These are phyloP conservation scores for Xanthia icteritia DNA, from an alignment of 2,888 invertebrate genomes.

Conservation along the genomic window DNA sequence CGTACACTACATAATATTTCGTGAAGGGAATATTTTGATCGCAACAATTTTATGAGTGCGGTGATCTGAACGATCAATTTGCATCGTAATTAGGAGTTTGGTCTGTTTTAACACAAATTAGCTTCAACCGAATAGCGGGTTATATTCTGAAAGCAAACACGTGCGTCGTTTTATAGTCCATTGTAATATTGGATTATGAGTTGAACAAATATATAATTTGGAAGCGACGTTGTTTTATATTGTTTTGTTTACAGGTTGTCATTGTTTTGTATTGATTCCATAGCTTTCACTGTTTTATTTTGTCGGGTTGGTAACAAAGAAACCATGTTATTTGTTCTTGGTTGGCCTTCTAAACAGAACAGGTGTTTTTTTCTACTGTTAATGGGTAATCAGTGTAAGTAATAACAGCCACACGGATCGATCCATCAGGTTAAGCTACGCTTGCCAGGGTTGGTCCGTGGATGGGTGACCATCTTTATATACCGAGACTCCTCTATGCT, in stretches of 20 bases:
- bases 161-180: constrained; percentile 67
- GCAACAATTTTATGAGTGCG: constrained; percentile 81
- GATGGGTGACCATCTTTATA: too few relatives aligned
- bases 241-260: constrained; percentile 21
- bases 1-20: constrained; percentile 54
- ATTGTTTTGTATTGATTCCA: constrained; percentile 30
- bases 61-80: constrained; percentile 87
- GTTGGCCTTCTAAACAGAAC: not conserved
- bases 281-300: not conserved
- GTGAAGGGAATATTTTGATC: constrained; percentile 73
- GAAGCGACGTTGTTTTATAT: constrained; percentile 47
- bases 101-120: constrained; percentile 86
- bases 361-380: not conserved
- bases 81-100: constrained; percentile 87
- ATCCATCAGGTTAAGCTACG: too few relatives aligned
- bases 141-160: constrained; percentile 75
- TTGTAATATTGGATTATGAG: constrained; percentile 65
- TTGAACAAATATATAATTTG: constrained; percentile 62
- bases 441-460: too few relatives aligned
- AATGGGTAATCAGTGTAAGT: not conserved
- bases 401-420: too few relatives aligned
- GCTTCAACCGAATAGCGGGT: constrained; percentile 78
- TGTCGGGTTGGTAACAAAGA: constrained; percentile 24
- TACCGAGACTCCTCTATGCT: too few relatives aligned
- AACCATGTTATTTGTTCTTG: not conserved